Base-by-base conservation (phyloP, 2,113 vertebrate genomes). In the Peucedramus taeniatus region DNA sequence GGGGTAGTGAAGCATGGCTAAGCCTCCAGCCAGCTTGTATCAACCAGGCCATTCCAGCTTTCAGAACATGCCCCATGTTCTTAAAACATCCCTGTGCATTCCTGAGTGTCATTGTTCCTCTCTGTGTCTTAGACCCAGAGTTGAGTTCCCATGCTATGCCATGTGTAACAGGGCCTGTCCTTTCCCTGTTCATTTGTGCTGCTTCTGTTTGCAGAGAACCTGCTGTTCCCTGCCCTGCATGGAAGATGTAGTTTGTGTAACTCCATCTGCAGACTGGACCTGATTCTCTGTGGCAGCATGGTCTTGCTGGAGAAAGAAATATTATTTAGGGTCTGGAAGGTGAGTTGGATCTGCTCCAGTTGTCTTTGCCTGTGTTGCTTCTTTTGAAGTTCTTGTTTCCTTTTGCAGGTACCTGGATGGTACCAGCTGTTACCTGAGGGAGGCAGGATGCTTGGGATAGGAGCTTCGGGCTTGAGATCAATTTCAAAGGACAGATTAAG, bases 171-270 rank as follows among this genome's bases (percentile, higher is more conserved):
- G 11, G 8, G 11, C 28, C 15, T 40, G 22, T 21, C 33, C 47
- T 50, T 56, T 87, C 39, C 9, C 31, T 26, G 24, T 68, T n/a
- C 21, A 12, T 80, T 74, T 78, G 21, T 57, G 23, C 27, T 23
- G 1, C n/a, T 87, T 31, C 47, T 81, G 19, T 65, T 86, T 87
- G 44, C 64, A 82, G 77, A 89, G 39, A 35, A 63, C 10, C 42
- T 69, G 23, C 45, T 42, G 24, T 5, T 86, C 8, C n/a, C 35
- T 40, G 22, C 45, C 28, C 40, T 42, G 39, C 0, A 0, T n/a
- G n/a, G 47, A 87, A 63, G 27, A 50, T 0, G 2, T 31, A 35
- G 14, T 26, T 87, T 61, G 13, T 45, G 37, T 26, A 40, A 50
- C 21, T 71, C n/a, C 81, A 53, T 76, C 50, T 83, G 22, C 33